Base-by-base conservation (phyloP, 2,888 invertebrate genomes). In the Teleiodes luculella region DNA sequence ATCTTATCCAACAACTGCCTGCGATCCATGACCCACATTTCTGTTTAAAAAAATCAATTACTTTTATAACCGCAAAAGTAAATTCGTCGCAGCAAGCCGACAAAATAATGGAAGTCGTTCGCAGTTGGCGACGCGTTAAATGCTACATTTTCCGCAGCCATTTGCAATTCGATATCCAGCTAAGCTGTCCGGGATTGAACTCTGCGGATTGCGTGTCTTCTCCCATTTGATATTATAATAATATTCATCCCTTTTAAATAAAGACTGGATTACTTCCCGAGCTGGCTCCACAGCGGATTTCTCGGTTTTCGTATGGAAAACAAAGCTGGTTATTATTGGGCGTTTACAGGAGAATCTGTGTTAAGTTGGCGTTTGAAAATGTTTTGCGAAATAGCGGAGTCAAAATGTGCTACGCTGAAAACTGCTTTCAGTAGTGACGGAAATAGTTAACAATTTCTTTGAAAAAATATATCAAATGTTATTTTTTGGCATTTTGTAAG, bases 91-190 rank as follows among this genome's bases (percentile, higher is more conserved):
- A 70, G 55, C 58, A 51, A 79, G 57, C 31, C 72, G 65, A 76
- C 61, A 68, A 54, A 58, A 57, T 57, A 58, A 72, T 76, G 64
- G 70, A 76, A 85, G 83, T 82, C 80, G 76, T 80, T 77, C 77
- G 73, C 80, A 83, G 83, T 85, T 79, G 82, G 80, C 74, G 79
- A 80, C 78, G 81, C 86, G 83, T 84, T 87, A 85, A 86, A 87
- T 79, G 80, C 80, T 80, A 83, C 83, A 83, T 83, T 86, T 86
- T 85, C 86, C 79, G 75, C 72, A 72, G 77, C 80, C 80, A 86
- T 88, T 85, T 85, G 86, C 83, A 85, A 85, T 86, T 86, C 81
- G 84, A 86, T 87, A 85, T 83, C 77, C 76, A 78, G 76, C 83
- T 83, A 81, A 84, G 83, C 83, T 82, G 72, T 67, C 64, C 75